These are phyloP conservation scores for Hyphantria cunea DNA, from an alignment of 1,140 invertebrate genomes.

Conservation along the genomic window DNA sequence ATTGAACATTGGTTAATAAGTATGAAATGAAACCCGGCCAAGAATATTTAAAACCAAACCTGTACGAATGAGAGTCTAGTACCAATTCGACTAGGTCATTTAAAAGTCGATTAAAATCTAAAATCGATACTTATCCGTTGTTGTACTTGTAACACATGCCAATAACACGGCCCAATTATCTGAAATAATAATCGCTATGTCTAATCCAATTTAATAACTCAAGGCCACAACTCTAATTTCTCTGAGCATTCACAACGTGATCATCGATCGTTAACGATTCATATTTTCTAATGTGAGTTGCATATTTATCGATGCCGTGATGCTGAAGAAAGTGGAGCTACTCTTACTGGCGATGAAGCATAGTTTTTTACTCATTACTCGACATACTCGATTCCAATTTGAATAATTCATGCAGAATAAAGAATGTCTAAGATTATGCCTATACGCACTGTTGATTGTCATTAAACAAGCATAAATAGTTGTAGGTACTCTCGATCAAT, in stretches of 20 bases:
- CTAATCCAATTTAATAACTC: slow-evolving; percentile 24
- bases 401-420: neutral
- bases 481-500: slow-evolving; percentile 18
- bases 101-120: slow-evolving; percentile 17
- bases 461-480: slow-evolving; percentile 2
- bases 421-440: slow-evolving; percentile 1
- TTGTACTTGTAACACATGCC: slow-evolving; percentile 14
- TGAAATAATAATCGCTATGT: slow-evolving; percentile 24
- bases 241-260: slow-evolving; percentile 26
- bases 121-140: slow-evolving; percentile 12
- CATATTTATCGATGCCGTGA: slow-evolving; percentile 13
- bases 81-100: slow-evolving; percentile 8
- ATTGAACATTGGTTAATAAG: neutral
- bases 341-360: too few species aligned
- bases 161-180: slow-evolving; percentile 29
- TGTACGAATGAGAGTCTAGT: slow-evolving; percentile 9
- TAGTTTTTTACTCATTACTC: neutral
- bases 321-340: slow-evolving; percentile 17
- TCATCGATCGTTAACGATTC: slow-evolving; percentile 25
- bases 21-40: neutral
- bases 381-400: neutral
- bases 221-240: slow-evolving; percentile 28
- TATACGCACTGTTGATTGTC: neutral
- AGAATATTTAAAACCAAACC: slow-evolving; percentile 10
- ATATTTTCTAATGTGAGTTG: slow-evolving; percentile 30